Evolutionary conservation across 2,113 vertebrate genomes (phyloP), one percentile per base, ranked within the genome.

Genomic region (Turnix velox): DNA sequence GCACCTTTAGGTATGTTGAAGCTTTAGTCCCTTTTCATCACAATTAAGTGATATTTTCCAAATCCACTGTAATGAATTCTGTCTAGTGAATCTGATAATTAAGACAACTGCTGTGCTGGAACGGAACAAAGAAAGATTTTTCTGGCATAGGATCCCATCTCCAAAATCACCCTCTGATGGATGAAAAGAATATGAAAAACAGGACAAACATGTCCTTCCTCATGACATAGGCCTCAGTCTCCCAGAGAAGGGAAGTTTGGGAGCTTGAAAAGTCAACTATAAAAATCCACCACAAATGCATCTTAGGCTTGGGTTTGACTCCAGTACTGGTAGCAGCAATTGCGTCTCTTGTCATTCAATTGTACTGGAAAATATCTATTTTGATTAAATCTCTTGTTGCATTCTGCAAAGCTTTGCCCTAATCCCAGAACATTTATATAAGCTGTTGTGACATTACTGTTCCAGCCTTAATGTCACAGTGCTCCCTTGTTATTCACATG

Each of bases 371-470:
- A 96, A 94, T 79, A 54, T 68, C 81, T 61, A 45, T 94, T 91
- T 84, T 84, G 33, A 95, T 95, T 92, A 82, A 87, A 89, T 87
- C 48, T 85, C 71, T 85, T 62, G 62, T 73, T 89, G 78, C 16
- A 40, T 87, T 79, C 84, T 42, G 10, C 33, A 51, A 88, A 86
- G 66, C 39, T 84, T 90, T 90, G n/a, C 55, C 51, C 18, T 93
- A 84, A 91, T 92, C 59, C 59, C 46, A 55, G 72, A 77, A 84
- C 35, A 78, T 71, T 92, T 94, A 87, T 90, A 62, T 67, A 81
- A 92, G 35, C 23, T 77, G 54, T 63, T 55, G 55, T 81, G 76
- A 62, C 0, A 27, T 66, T 74, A 28, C 18, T 76, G 25, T 39
- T 87, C 62, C 71, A 66, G 58, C 33, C 25, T 66, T 83, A 79